These are phyloP conservation scores for Rhopalosiphum maidis DNA, from an alignment of 1,140 invertebrate species.

Conservation along the genomic window DNA sequence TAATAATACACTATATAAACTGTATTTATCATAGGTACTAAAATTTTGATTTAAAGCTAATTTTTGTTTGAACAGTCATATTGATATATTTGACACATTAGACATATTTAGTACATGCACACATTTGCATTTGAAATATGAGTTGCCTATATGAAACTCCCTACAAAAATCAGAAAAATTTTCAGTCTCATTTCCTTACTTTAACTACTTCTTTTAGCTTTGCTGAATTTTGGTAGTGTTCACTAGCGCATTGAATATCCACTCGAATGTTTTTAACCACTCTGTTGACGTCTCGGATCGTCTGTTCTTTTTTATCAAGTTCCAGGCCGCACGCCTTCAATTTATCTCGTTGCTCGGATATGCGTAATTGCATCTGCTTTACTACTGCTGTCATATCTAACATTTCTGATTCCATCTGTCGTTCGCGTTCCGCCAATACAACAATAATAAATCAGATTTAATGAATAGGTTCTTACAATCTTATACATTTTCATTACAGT, in stretches of 20 bases:
- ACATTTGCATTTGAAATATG: not conserved
- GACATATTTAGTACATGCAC: not conserved
- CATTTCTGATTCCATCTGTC: slow-evolving; percentile 71
- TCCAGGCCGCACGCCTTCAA: slow-evolving; percentile 73
- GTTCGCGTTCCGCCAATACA: not conserved
- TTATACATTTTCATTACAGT: not conserved
- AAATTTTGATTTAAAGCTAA: too few relatives aligned
- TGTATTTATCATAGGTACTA: too few relatives aligned
- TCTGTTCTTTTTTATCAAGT: slow-evolving; percentile 71
- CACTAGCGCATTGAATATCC: slow-evolving; percentile 78
- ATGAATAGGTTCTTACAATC: not conserved
- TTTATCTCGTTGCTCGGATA: slow-evolving; percentile 79
- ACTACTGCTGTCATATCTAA: slow-evolving; percentile 74
- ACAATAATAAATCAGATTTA: not conserved
- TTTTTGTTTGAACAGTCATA: too few relatives aligned
- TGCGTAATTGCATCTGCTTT: slow-evolving; percentile 72
- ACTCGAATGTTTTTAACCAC: slow-evolving; percentile 77
- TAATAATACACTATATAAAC: too few relatives aligned
- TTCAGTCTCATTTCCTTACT: slow-evolving; percentile 62
- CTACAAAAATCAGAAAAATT: not conserved
- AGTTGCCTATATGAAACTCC: not conserved
- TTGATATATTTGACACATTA: not conserved
- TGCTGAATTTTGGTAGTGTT: slow-evolving; percentile 76
- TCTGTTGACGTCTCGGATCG: slow-evolving; percentile 71
- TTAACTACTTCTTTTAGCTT: slow-evolving; percentile 80